Conservation (phyloP, 2,888 invertebrate species). For the Amiota minor region DNA sequence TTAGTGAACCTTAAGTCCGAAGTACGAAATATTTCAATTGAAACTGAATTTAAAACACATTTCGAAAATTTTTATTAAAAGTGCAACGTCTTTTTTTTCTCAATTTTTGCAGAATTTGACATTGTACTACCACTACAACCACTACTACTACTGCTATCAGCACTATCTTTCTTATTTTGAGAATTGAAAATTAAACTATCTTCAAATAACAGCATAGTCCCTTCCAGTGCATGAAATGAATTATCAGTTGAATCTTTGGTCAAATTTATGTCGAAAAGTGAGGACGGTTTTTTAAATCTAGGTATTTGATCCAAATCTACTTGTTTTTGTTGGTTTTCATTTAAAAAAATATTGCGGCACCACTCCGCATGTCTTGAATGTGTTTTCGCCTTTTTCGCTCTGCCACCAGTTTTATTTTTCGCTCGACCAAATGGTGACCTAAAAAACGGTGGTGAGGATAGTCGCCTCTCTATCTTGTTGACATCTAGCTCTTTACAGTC, state of each 20-base stretch:
- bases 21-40: no score
- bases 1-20: no score
- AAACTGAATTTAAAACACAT: conserved; percentile 79
- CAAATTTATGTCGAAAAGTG: conserved; percentile 69
- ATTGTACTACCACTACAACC: conserved; percentile 59
- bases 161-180: conserved; percentile 48
- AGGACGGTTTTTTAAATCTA: conserved; percentile 57
- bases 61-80: conserved; percentile 84
- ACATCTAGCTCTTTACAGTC: conserved; percentile 52
- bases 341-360: conserved; percentile 70
- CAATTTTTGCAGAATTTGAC: conserved; percentile 61
- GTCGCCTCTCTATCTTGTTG: conserved; percentile 74
- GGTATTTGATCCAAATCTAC: conserved; percentile 12
- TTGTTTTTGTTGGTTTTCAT: conserved; percentile 40
- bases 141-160: conserved; percentile 62
- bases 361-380: conserved; percentile 71
- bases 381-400: conserved; percentile 46
- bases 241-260: conserved; percentile 67
- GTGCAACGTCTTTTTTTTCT: conserved; percentile 78
- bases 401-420: conserved; percentile 52
- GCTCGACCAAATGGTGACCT: conserved; percentile 76
- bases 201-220: conserved; percentile 63
- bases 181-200: conserved; percentile 44
- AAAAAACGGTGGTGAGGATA: conserved; percentile 78
- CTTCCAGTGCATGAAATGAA: conserved; percentile 69